Conservation (phyloP, 2,113 vertebrate species). For the Anser cygnoides region DNA sequence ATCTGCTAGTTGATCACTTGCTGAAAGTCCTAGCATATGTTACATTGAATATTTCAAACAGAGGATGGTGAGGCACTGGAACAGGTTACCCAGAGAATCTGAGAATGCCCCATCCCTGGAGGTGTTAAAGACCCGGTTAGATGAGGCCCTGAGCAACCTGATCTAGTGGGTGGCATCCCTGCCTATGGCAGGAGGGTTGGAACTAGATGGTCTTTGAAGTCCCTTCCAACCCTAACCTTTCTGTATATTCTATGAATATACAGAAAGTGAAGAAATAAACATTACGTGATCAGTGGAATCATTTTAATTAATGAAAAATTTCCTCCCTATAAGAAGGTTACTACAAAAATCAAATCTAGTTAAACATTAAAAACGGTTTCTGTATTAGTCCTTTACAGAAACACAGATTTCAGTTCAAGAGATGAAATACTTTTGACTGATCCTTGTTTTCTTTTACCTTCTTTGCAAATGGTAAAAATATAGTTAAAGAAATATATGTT, state of each 20-base stretch:
- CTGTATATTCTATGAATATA: not conserved
- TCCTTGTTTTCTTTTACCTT: not conserved
- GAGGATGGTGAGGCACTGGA: too few relatives aligned
- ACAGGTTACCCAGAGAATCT: too few relatives aligned
- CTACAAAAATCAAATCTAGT: not conserved
- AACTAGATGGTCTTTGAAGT: too few relatives aligned
- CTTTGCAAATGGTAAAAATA: not conserved
- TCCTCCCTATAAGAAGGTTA: not conserved
- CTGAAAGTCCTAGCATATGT: not conserved
- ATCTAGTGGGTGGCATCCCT: too few relatives aligned
- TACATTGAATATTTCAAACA: not conserved
- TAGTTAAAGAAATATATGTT: not conserved
- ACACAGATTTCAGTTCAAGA: not conserved
- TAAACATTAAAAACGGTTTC: not conserved
- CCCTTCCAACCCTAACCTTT: too few relatives aligned
- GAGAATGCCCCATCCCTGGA: too few relatives aligned
- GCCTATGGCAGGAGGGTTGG: too few relatives aligned
- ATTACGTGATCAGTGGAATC: not conserved
- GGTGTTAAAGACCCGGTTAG: too few relatives aligned
- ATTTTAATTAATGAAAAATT: not conserved
- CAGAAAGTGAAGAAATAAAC: not conserved
- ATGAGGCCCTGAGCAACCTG: too few relatives aligned
- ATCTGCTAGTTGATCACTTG: not conserved
- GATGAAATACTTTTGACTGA: not conserved
- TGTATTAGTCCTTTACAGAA: not conserved